phyloP scores from a whole-genome alignment of 2,888 invertebrate genomes.

The Ypsolopha sequella region DNA sequence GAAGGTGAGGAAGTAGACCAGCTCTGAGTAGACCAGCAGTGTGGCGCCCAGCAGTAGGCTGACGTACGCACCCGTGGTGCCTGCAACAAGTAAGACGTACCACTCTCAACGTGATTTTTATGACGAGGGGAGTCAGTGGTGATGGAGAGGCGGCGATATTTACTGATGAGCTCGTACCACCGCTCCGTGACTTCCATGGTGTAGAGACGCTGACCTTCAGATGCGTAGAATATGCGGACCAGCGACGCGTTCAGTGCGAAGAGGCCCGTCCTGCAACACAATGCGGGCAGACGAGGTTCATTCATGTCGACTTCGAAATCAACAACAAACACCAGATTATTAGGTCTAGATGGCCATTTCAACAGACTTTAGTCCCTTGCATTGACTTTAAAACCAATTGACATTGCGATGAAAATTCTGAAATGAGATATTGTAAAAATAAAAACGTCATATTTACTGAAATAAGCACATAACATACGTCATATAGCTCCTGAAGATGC shows the following conservation, averaged over 20 bases:
- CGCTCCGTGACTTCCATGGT: constrained; percentile 16
- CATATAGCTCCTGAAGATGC: constrained; percentile 1
- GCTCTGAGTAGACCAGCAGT: constrained; percentile 19
- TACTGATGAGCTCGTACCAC: constrained; percentile 20
- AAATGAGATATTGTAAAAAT: neutral
- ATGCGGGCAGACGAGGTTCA: no score
- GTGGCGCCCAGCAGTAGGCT: constrained; percentile 19
- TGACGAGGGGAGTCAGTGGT: neutral
- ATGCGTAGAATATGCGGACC: constrained; percentile 18
- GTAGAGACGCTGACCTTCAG: constrained; percentile 19
- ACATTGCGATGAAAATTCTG: no score
- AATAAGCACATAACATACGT: constrained; percentile 4
- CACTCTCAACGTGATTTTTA: no score
- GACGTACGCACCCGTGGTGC: constrained; percentile 20
- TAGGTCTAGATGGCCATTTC: neutral
- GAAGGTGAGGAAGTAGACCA: constrained; percentile 25
- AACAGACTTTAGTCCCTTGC: neutral
- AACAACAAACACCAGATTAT: neutral
- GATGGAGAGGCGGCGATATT: constrained; percentile 4
- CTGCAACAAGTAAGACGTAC: no score
- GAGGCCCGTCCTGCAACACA: no score
- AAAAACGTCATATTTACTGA: no score
- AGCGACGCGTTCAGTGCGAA: constrained; percentile 15
- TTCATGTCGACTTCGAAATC: constrained; percentile 8
- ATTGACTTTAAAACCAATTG: neutral